Conservation (phyloP, 2,888 invertebrate genomes). For the Papilio elwesi region DNA sequence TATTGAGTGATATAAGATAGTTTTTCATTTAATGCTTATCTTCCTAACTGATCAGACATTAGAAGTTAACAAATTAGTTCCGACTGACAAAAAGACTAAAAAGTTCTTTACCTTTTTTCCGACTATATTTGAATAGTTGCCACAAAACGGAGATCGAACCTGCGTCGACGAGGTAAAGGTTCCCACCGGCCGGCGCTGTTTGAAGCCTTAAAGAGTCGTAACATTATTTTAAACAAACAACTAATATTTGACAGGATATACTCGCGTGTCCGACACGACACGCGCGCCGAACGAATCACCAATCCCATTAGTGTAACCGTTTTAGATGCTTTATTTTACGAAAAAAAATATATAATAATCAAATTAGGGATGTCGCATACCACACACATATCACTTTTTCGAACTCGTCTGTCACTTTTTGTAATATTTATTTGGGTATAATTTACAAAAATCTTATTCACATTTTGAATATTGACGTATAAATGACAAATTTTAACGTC, state of each 20-base stretch:
- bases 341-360: neutral
- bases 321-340: constrained; percentile 16
- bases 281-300: constrained; percentile 32
- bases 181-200: constrained; percentile 40
- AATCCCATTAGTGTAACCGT: constrained; percentile 9
- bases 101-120: too few relatives aligned
- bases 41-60: constrained; percentile 17
- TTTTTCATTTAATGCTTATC: constrained; percentile 5
- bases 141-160: constrained; percentile 27
- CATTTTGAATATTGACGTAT: too few relatives aligned
- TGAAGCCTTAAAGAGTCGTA: constrained; percentile 45
- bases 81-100: neutral
- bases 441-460: too few relatives aligned
- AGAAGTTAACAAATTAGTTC: constrained; percentile 33
- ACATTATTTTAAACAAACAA: constrained; percentile 57
- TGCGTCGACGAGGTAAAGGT: constrained; percentile 3
- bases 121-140: neutral
- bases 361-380: neutral
- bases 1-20: neutral
- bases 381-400: neutral
- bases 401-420: too few relatives aligned
- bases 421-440: too few relatives aligned
- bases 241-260: constrained; percentile 60
- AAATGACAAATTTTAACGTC: too few relatives aligned
- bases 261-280: constrained; percentile 44